A percentile compares a stretch with the other conserved stretches of the same genome.
phyloP scores from a whole-genome alignment of 2,113 vertebrate genomes.

The Osmerus eperlanus region DNA sequence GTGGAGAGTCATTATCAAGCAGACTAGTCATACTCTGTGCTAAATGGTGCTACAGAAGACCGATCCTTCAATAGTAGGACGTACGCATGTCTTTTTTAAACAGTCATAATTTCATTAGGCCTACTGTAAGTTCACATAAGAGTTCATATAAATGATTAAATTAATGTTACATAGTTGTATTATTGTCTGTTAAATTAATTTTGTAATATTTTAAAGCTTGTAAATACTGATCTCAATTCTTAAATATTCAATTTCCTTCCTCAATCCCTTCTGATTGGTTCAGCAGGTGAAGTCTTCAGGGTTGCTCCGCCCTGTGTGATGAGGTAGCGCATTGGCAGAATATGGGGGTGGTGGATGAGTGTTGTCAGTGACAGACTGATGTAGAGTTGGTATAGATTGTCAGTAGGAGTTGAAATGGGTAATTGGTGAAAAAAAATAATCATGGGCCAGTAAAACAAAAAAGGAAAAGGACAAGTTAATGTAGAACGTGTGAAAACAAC shows the following conservation, averaged over 20 bases:
- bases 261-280: slow-evolving; percentile 32
- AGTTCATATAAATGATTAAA: too few species aligned
- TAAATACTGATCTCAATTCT: neutral
- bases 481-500: too few species aligned
- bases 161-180: too few species aligned
- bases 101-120: too few species aligned
- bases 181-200: too few species aligned
- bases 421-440: slow-evolving; percentile 1
- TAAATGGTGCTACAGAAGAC: slow-evolving; percentile 5
- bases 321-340: slow-evolving; percentile 87
- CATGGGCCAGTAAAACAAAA: neutral
- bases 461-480: neutral
- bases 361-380: slow-evolving; percentile 28
- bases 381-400: neutral
- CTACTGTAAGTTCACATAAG: too few species aligned
- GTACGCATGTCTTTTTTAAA: too few species aligned
- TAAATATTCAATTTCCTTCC: neutral
- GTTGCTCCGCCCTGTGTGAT: slow-evolving; percentile 72
- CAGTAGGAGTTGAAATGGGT: slow-evolving; percentile 1
- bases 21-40: slow-evolving; percentile 2
- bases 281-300: slow-evolving; percentile 82
- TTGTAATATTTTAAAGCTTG: too few species aligned
- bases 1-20: slow-evolving; percentile 22
- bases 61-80: too few species aligned
- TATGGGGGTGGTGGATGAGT: slow-evolving; percentile 18